phyloP scores from a whole-genome alignment of 2,113 vertebrate genomes.

The Esox niger region DNA sequence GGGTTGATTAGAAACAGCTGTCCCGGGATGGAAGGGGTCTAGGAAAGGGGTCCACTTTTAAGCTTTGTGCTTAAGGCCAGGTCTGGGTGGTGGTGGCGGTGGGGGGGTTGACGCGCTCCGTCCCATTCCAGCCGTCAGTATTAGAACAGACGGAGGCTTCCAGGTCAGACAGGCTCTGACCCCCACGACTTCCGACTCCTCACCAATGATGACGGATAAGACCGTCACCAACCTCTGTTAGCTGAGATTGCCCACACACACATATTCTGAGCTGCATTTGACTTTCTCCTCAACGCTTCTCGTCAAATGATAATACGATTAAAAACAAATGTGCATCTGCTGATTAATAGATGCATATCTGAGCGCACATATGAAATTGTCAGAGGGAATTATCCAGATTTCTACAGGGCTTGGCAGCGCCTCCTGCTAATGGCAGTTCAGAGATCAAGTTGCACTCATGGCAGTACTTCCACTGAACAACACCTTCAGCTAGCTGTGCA shows the following conservation, averaged over 20 bases:
- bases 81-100: slow-evolving; percentile 43
- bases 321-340: too few species aligned
- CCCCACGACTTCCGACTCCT: slow-evolving; percentile 70
- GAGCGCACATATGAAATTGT: slow-evolving; percentile 51
- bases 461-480: slow-evolving; percentile 47
- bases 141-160: slow-evolving; percentile 86
- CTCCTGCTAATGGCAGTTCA: slow-evolving; percentile 61
- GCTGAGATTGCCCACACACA: slow-evolving; percentile 63
- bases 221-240: slow-evolving; percentile 70
- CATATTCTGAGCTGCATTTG: slow-evolving; percentile 40
- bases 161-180: slow-evolving; percentile 82
- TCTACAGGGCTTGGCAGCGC: slow-evolving; percentile 73
- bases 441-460: slow-evolving; percentile 65
- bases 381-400: slow-evolving; percentile 61
- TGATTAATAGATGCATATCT: slow-evolving; percentile 5
- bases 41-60: slow-evolving; percentile 28
- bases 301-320: neutral
- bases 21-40: slow-evolving; percentile 55
- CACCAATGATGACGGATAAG: slow-evolving; percentile 74
- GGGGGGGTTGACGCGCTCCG: slow-evolving; percentile 63
- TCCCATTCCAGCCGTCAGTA: slow-evolving; percentile 81
- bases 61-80: slow-evolving; percentile 61
- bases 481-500: slow-evolving; percentile 47
- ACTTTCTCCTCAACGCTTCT: slow-evolving; percentile 37
- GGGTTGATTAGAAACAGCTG: slow-evolving; percentile 95